Evolutionary conservation across 1,140 invertebrate species (phyloP), one percentile per base, ranked within the genome.

Genomic region (Lepidurus apus): DNA sequence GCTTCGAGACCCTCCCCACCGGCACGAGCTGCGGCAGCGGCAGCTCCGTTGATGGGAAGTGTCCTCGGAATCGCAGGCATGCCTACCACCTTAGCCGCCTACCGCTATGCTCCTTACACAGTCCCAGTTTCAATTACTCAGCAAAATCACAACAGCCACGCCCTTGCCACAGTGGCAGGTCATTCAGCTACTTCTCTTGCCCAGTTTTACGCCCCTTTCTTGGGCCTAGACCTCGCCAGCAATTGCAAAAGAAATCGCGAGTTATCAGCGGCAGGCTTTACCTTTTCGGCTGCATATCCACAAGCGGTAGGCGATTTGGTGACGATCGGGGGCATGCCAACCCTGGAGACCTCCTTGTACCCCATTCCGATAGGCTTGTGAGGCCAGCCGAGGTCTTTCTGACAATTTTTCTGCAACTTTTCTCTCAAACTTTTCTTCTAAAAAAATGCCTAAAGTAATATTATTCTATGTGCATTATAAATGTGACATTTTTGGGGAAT

Each of bases 31-130:
- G 65, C 74, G 45, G 47, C 75, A 24, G 76, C 79, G 24, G 79
- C 75, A 43, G 74, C 80, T 73, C 79, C 76, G 5, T 76, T 79
- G 8, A 42, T 79, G n/a, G 80, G 53, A 42, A 79, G 65, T 73
- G 74, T 47, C 17, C 77, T 79, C 17, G 78, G 80, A 80, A 79
- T 79, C 81, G 79, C 77, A 78, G 79, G 80, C 77, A 80, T 74
- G 44, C 73, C 78, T 43, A 77, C 75, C 75, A 43, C 78, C 42
- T 45, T 80, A 81, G 87, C 87, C 79, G 83, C 87, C 87, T 84
- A 85, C 85, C 83, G 87, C 88, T 84, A 88, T 88, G 84, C 89
- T 90, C 84, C 89, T 89, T 91, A 90, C 87, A 81, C 84, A 76
- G 82, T 85, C 75, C 84, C 84, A 78, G 78, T 79, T 76, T 79